phyloP scores from a whole-genome alignment of 2,888 invertebrate species.

The Eristalis tenax region DNA sequence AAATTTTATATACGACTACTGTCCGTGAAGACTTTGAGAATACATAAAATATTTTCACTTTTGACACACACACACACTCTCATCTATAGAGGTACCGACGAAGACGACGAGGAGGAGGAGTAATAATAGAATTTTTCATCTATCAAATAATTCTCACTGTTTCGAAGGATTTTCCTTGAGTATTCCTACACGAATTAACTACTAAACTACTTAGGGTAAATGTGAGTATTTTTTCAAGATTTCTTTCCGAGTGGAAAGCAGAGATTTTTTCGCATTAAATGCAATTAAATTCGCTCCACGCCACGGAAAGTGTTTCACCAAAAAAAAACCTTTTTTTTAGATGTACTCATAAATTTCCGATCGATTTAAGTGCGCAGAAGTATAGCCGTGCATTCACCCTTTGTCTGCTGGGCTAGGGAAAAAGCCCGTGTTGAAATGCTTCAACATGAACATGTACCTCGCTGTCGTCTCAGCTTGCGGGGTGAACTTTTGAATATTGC shows the following conservation, averaged over 20 bases:
- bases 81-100: background rate
- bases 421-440: slow-evolving; percentile 47
- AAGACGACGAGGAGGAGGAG: background rate
- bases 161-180: background rate
- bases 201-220: slow-evolving; percentile 14
- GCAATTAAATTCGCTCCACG: slow-evolving; percentile 55
- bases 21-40: background rate
- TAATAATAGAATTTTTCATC: slow-evolving; percentile 19
- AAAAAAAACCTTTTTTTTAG: background rate
- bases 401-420: slow-evolving; percentile 20
- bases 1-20: slow-evolving; percentile 9
- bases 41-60: background rate
- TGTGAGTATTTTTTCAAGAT: slow-evolving; percentile 18
- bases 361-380: slow-evolving; percentile 71
- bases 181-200: slow-evolving; percentile 16
- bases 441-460: slow-evolving; percentile 11
- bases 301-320: slow-evolving; percentile 58
- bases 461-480: background rate
- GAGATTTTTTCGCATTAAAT: slow-evolving; percentile 52
- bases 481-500: slow-evolving; percentile 41
- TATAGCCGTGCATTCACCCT: slow-evolving; percentile 61
- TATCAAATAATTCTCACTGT: slow-evolving; percentile 9
- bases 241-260: slow-evolving; percentile 16
- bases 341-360: slow-evolving; percentile 64
- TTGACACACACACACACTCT: background rate